Evolutionary conservation across 2,888 invertebrate species (phyloP), one percentile per base, ranked within the genome.

Genomic region (Noctua comes): DNA sequence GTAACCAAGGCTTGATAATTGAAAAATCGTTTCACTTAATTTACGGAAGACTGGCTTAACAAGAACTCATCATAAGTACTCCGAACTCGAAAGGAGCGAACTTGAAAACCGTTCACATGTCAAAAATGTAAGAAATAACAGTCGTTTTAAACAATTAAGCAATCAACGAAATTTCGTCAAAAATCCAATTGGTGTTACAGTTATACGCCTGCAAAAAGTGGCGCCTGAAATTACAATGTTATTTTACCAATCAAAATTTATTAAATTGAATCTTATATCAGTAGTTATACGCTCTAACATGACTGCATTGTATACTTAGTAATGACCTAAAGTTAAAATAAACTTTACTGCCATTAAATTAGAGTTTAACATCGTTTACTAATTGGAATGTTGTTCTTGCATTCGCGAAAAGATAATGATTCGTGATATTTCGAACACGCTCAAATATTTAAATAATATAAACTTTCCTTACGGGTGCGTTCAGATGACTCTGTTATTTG

Each of bases 121-220:
- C 91, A 91, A 89, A 85, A 83, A 90, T 86, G 88, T 92, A 94
- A 93, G 92, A 92, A 93, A 91, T 91, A 91, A 89, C 91, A 92
- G 92, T 92, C 91, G 74, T 91, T 91, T 91, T 89, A 90, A 94
- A 95, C 93, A 95, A 96, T 96, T 96, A 96, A 96, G 93, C 94
- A 96, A 95, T 96, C 94, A 94, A 86, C 89, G 90, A 93, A 91
- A 94, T 95, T 94, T 93, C 93, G 93, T 93, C 94, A 95, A 95
- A 95, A 90, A 84, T 84, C 86, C 88, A 89, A 90, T 88, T 88
- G 84, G 93, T 93, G 96, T 91, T 95, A 96, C 95, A 96, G 95
- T 95, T 95, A 94, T 92, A 77, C 51, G 65, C 79, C 75, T 90
- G 92, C 93, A 92, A 93, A 90, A 95, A 91, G 92, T 91, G 94